Evolutionary conservation across 2,888 invertebrate species (phyloP).

Genomic region (Stenurella melanura): DNA sequence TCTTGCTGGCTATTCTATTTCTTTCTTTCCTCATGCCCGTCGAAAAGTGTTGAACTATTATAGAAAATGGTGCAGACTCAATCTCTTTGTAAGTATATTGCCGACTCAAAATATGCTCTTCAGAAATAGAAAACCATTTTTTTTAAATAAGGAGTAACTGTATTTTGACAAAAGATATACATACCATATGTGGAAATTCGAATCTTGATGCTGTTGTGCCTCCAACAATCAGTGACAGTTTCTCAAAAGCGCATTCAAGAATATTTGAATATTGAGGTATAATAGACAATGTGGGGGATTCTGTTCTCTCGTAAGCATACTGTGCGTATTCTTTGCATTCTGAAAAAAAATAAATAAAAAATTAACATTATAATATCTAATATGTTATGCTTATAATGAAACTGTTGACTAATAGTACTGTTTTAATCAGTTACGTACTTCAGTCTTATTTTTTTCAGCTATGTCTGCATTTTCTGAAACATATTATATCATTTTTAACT

Average conservation of each 20-base stretch:
- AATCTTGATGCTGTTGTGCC: constrained; percentile 68
- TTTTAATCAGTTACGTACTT: no score
- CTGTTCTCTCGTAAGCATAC: constrained; percentile 68
- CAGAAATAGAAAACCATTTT: no score
- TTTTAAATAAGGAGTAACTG: no score
- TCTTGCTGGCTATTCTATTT: no score
- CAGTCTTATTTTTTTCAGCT: no score
- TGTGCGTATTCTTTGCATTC: constrained; percentile 73
- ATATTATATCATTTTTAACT: no score
- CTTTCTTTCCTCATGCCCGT: no score
- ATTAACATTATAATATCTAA: background rate
- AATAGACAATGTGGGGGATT: constrained; percentile 65
- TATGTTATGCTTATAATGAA: background rate
- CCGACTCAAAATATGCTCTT: no score
- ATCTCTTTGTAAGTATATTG: no score
- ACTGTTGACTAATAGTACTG: background rate
- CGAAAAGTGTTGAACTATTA: no score
- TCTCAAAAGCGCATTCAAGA: constrained; percentile 71
- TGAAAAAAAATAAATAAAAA: constrained; percentile 64
- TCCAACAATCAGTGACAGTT: constrained; percentile 72
- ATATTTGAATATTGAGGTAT: constrained; percentile 58
- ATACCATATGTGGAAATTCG: constrained; percentile 80
- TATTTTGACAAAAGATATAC: constrained; percentile 11
- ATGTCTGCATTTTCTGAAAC: no score
- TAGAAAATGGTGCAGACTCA: no score